Evolutionary conservation across 1,140 invertebrate genomes (phyloP).

Genomic region (Lucilia cuprina): DNA sequence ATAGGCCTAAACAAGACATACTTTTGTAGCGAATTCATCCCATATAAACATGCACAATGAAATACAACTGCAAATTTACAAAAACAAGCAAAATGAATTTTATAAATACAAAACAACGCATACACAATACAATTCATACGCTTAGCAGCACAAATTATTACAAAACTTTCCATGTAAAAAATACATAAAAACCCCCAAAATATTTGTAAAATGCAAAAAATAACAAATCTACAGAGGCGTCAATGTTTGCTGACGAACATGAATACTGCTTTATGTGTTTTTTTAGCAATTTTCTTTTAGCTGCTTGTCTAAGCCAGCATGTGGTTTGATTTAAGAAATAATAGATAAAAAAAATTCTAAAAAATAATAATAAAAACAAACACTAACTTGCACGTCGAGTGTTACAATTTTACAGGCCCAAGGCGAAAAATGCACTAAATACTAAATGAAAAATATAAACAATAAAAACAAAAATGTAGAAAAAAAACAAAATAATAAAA

Average conservation of each 20-base stretch:
- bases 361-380: neutral
- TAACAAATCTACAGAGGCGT: no score
- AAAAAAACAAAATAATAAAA: no score
- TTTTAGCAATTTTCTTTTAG: neutral
- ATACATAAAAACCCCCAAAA: neutral
- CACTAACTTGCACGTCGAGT: neutral
- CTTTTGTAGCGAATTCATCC: neutral
- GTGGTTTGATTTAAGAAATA: neutral
- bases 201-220: neutral
- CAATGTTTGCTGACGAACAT: neutral
- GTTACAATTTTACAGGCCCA: neutral
- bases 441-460: neutral
- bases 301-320: neutral
- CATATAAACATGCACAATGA: no score
- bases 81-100: no score
- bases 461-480: neutral
- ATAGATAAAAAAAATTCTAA: neutral
- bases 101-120: no score
- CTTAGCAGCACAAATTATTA: no score
- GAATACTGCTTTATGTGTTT: neutral
- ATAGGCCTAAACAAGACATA: neutral
- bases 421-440: slow-evolving; percentile 7
- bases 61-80: no score
- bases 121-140: no score
- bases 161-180: no score